A percentile compares a stretch with the other conserved stretches of the same genome.
phyloP scores from a whole-genome alignment of 2,888 invertebrate species.

The Spodoptera exigua region DNA sequence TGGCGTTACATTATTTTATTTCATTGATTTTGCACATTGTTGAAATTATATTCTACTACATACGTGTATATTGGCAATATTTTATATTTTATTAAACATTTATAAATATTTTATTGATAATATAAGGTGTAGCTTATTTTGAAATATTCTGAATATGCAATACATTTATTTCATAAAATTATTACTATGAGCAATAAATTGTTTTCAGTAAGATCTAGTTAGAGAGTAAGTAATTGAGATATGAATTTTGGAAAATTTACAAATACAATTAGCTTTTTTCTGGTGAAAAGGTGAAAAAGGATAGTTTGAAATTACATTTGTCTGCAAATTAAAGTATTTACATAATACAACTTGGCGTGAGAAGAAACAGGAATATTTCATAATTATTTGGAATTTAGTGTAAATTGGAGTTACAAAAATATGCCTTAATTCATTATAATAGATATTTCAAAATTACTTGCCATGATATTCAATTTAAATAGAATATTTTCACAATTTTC shows the following conservation, averaged over 20 bases:
- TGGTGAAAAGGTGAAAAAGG: conserved; percentile 17
- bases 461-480: conserved; percentile 50
- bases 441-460: conserved; percentile 47
- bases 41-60: conserved; percentile 74
- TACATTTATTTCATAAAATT: conserved; percentile 56
- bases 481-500: conserved; percentile 38
- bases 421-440: conserved; percentile 58
- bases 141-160: conserved; percentile 59
- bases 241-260: conserved; percentile 33
- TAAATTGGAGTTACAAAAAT: conserved; percentile 72
- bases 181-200: conserved; percentile 66
- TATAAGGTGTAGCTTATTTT: conserved; percentile 58
- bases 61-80: conserved; percentile 74
- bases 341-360: conserved; percentile 38
- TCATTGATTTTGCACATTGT: conserved; percentile 77
- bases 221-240: conserved; percentile 43
- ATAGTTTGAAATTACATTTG: conserved; percentile 27
- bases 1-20: conserved; percentile 74
- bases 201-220: conserved; percentile 48
- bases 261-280: conserved; percentile 18
- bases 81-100: conserved; percentile 63
- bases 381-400: conserved; percentile 53
- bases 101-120: conserved; percentile 64
- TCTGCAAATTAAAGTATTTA: conserved; percentile 27
- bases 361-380: conserved; percentile 36